A percentile compares a stretch with the other conserved stretches of the same genome.
Conservation (phyloP, 2,113 vertebrate species). For the Tenebrosternarchus preto region DNA sequence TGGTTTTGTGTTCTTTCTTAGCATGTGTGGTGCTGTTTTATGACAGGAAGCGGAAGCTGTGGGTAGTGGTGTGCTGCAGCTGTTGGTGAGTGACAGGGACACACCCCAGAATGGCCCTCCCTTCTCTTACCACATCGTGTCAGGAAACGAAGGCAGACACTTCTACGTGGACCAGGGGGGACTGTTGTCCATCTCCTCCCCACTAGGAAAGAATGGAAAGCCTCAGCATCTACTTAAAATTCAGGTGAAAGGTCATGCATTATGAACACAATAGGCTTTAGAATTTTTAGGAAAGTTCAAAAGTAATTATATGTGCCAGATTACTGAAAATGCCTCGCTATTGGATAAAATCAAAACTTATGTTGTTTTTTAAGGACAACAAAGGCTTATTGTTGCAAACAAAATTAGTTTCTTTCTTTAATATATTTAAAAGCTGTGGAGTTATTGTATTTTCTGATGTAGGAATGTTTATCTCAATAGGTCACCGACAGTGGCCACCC, state of each 20-base stretch:
- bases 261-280: neutral
- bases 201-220: slow-evolving; percentile 77
- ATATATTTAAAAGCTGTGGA: no score
- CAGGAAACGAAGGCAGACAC: slow-evolving; percentile 82
- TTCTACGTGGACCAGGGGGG: slow-evolving; percentile 89
- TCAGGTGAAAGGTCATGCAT: slow-evolving; percentile 74
- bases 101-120: slow-evolving; percentile 87
- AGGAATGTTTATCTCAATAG: slow-evolving; percentile 67
- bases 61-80: slow-evolving; percentile 85
- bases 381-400: neutral
- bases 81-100: slow-evolving; percentile 89
- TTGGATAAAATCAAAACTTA: no score
- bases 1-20: no score
- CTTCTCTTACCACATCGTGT: slow-evolving; percentile 85
- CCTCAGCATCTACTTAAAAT: slow-evolving; percentile 87
- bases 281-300: no score
- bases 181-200: slow-evolving; percentile 79
- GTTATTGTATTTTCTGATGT: neutral
- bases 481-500: slow-evolving; percentile 88
- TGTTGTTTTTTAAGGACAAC: no score
- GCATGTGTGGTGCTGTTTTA: slow-evolving; percentile 24
- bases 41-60: slow-evolving; percentile 83
- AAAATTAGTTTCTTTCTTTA: neutral
- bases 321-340: no score
- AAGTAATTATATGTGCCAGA: no score